phyloP scores from a whole-genome alignment of 2,113 vertebrate species.

The Emydocephalus ijimae region DNA sequence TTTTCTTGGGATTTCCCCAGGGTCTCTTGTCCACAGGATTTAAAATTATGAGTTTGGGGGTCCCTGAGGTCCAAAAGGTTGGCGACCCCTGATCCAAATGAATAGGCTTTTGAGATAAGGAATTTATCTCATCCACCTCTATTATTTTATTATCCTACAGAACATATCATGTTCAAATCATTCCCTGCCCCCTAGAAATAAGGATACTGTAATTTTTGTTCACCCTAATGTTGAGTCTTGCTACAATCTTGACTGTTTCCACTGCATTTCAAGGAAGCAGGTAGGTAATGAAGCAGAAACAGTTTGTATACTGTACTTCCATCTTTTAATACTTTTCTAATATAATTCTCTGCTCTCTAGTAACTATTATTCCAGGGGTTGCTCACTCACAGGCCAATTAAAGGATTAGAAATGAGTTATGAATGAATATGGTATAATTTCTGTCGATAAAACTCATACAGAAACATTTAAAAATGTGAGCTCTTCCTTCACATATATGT shows the following conservation, averaged over 20 bases:
- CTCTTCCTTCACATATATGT: not conserved
- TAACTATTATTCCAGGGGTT: not conserved
- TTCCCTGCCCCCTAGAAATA: not conserved
- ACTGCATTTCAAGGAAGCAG: not conserved
- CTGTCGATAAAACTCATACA: not conserved
- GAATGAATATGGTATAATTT: not conserved
- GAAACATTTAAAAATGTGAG: not conserved
- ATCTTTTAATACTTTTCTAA: not conserved
- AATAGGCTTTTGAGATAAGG: not conserved
- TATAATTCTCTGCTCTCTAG: not conserved
- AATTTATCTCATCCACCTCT: not conserved
- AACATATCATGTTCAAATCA: not conserved
- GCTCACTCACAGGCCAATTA: not conserved
- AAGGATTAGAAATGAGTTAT: not conserved
- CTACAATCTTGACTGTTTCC: not conserved
- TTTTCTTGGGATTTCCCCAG: no score
- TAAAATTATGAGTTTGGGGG: no score
- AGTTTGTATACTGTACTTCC: not conserved
- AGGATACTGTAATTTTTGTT: not conserved
- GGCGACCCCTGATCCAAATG: not conserved
- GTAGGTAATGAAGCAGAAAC: not conserved
- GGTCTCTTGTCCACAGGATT: no score
- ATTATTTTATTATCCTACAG: not conserved
- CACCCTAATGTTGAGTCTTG: not conserved
- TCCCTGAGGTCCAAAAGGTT: no score